Evolutionary conservation across 2,113 vertebrate genomes (phyloP).

Genomic region (Arothron firmamentum): DNA sequence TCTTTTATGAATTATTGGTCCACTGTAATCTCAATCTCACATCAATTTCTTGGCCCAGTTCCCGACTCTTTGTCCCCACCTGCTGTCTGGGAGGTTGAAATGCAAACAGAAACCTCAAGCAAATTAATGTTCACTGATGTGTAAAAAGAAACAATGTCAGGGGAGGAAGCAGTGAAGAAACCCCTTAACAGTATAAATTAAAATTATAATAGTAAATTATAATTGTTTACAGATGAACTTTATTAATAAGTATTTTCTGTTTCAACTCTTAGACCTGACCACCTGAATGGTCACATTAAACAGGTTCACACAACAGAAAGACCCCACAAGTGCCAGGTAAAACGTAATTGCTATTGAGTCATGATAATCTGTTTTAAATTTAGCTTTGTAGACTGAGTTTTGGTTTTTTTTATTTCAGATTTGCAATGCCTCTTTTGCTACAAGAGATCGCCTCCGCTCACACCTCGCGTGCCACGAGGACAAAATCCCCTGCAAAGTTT

Average conservation of each 20-base stretch:
- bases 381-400: neutral
- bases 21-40: neutral
- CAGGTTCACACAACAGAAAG: slow-evolving; percentile 99
- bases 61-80: slow-evolving; percentile 32
- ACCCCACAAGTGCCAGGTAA: slow-evolving; percentile 99
- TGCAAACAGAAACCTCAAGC: slow-evolving; percentile 1
- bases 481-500: slow-evolving; percentile 99
- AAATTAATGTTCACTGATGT: neutral
- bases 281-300: slow-evolving; percentile 98
- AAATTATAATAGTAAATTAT: no score
- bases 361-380: neutral
- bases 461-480: slow-evolving; percentile 97
- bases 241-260: slow-evolving; percentile 11
- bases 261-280: slow-evolving; percentile 85
- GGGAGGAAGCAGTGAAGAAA: no score
- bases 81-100: slow-evolving; percentile 32
- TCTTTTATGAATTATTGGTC: neutral
- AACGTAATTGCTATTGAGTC: slow-evolving; percentile 7
- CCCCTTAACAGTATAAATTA: neutral
- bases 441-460: slow-evolving; percentile 94
- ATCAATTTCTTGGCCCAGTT: neutral
- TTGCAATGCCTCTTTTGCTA: slow-evolving; percentile 97
- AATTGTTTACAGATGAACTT: neutral
- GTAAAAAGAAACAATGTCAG: neutral
- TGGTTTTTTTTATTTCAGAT: slow-evolving; percentile 77